Percentiles rank a stretch among this genome's conserved stretches.
These are phyloP conservation scores for Tylochromis polylepis DNA, from an alignment of 2,113 vertebrate genomes.

Conservation along the genomic window DNA sequence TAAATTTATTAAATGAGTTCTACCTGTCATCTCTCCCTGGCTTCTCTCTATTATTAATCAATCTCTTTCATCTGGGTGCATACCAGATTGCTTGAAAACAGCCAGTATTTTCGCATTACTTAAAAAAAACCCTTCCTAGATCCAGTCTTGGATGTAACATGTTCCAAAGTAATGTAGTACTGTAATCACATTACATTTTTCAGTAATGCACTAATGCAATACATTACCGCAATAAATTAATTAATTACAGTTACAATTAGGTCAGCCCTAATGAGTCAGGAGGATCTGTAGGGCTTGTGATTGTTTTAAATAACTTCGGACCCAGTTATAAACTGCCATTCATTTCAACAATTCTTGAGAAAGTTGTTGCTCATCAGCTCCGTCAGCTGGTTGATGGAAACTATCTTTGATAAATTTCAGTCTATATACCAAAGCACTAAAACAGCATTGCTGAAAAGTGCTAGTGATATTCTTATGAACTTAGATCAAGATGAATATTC, in stretches of 20 bases:
- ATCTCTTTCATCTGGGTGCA: not conserved
- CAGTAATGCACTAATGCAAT: not conserved
- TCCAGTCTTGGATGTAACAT: not conserved
- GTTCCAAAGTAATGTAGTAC: not conserved
- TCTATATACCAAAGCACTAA: no score
- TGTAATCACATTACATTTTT: not conserved
- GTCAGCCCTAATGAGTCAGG: not conserved
- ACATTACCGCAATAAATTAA: not conserved
- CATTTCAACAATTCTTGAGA: not conserved
- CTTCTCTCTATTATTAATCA: not conserved
- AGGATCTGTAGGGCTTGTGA: no score
- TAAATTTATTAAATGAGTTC: not conserved
- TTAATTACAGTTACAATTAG: not conserved
- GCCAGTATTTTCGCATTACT: not conserved
- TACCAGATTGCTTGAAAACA: not conserved
- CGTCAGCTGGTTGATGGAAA: not conserved
- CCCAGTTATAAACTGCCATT: not conserved
- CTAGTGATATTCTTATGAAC: not conserved
- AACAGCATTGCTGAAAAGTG: no score
- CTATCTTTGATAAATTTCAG: not conserved
- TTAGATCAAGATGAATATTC: not conserved
- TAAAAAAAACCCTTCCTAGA: not conserved
- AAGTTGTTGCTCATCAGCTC: not conserved
- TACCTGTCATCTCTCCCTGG: not conserved
- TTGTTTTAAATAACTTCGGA: no score